Conservation (phyloP, 2,113 vertebrate species). For the Formicarius rufipectus region DNA sequence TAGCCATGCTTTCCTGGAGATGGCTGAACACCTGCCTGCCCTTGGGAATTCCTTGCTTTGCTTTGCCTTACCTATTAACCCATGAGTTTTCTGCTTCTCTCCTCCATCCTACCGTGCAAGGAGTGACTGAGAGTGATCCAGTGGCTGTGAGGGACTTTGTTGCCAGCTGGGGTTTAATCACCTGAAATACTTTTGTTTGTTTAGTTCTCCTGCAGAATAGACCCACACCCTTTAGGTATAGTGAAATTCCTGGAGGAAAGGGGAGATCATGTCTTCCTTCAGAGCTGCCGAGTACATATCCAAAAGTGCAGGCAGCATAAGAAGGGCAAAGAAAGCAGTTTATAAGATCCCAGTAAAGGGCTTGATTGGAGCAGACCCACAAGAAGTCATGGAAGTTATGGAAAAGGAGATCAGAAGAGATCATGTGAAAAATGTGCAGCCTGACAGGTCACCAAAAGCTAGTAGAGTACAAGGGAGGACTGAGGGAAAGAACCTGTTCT, state of each 20-base stretch:
- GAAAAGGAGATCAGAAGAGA: neutral
- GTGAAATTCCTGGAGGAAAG: neutral
- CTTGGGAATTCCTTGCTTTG: neutral
- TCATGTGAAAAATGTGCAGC: neutral
- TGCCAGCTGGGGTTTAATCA: neutral
- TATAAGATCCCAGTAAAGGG: neutral
- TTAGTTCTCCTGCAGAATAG: neutral
- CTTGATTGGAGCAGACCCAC: neutral
- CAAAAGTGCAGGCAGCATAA: neutral
- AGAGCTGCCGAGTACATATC: neutral
- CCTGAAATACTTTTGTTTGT: neutral
- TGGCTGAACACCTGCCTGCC: neutral
- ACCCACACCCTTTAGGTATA: neutral
- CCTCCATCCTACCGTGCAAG: too few relatives aligned
- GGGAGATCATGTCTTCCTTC: neutral
- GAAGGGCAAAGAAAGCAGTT: neutral
- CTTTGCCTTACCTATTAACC: neutral
- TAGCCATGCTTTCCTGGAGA: neutral
- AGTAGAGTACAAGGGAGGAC: neutral
- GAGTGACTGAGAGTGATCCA: rapidly evolving
- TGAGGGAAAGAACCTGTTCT: neutral
- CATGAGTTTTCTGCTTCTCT: neutral
- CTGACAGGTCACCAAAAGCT: neutral
- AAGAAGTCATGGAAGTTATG: neutral
- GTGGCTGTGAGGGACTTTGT: neutral